Conservation (phyloP, 2,888 invertebrate genomes). For the Oxytorus armatus region DNA sequence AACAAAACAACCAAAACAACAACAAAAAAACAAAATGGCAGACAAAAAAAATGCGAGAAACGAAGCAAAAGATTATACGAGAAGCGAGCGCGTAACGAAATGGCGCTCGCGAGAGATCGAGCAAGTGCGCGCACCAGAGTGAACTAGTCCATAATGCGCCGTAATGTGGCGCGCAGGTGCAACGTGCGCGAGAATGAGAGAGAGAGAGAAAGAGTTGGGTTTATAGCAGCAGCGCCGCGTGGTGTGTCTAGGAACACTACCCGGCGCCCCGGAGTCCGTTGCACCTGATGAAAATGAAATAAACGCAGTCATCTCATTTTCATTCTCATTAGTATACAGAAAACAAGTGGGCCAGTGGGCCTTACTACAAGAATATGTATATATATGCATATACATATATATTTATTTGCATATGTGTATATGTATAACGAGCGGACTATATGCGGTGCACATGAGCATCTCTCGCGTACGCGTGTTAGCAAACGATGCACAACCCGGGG, state of each 20-base stretch:
- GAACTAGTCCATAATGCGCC: slow-evolving; percentile 59
- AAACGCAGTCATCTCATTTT: slow-evolving; percentile 83
- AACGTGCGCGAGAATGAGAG: slow-evolving; percentile 36
- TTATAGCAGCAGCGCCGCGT: slow-evolving; percentile 31
- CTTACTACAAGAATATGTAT: slow-evolving; percentile 74
- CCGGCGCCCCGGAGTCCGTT: slow-evolving; percentile 63
- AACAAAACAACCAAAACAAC: slow-evolving; percentile 5
- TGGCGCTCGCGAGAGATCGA: slow-evolving; percentile 49
- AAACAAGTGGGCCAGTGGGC: slow-evolving; percentile 82
- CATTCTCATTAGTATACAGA: slow-evolving; percentile 83
- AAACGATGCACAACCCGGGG: slow-evolving; percentile 70
- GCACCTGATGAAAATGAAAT: slow-evolving; percentile 83
- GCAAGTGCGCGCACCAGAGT: slow-evolving; percentile 51
- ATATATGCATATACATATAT: too few species aligned
- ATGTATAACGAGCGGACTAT: slow-evolving; percentile 20
- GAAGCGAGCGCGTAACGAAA: slow-evolving; percentile 53
- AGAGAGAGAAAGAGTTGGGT: slow-evolving; percentile 49
- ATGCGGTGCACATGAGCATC: slow-evolving; percentile 45
- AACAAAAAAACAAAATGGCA: slow-evolving; percentile 7
- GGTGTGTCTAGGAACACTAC: slow-evolving; percentile 52
- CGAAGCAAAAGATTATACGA: slow-evolving; percentile 48
- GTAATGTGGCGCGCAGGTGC: slow-evolving; percentile 48
- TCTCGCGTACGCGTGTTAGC: slow-evolving; percentile 68
- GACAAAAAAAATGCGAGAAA: slow-evolving; percentile 25
- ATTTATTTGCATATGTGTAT: too few species aligned